These are phyloP conservation scores for Hycleus phaleratus DNA, from an alignment of 1,140 invertebrate species.

Conservation along the genomic window DNA sequence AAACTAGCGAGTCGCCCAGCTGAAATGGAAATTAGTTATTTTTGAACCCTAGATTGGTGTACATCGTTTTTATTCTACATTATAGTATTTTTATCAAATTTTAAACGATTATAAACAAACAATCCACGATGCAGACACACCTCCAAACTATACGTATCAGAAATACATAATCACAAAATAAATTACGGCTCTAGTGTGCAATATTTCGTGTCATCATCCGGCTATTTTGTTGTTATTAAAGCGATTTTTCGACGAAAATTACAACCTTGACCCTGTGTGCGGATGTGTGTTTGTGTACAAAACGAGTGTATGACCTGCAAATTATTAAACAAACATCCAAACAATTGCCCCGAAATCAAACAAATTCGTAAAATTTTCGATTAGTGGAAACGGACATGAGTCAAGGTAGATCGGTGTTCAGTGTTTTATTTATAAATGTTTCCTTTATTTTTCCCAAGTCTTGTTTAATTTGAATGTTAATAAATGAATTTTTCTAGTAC, in stretches of 20 bases:
- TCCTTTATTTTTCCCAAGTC: no score
- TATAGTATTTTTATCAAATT: no score
- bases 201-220: slow-evolving; percentile 13
- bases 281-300: no score
- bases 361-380: background rate
- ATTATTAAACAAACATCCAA: no score
- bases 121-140: background rate
- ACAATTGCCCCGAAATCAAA: background rate
- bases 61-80: background rate
- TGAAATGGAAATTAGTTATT: slow-evolving; percentile 21
- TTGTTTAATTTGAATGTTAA: no score
- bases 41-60: slow-evolving; percentile 16
- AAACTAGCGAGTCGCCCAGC: background rate
- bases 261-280: slow-evolving; percentile 19
- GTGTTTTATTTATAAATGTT: slow-evolving; percentile 4
- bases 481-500: no score
- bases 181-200: slow-evolving; percentile 4
- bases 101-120: no score
- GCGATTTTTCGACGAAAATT: slow-evolving; percentile 1
- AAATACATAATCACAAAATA: no score
- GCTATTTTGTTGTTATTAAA: no score
- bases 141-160: background rate
- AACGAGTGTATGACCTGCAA: background rate
- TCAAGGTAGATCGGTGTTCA: slow-evolving; percentile 22
- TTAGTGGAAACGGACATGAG: slow-evolving; percentile 4